Base-by-base conservation (phyloP, 2,797 vertebrate genomes). In the Schizopygopsis malacanthus region DNA sequence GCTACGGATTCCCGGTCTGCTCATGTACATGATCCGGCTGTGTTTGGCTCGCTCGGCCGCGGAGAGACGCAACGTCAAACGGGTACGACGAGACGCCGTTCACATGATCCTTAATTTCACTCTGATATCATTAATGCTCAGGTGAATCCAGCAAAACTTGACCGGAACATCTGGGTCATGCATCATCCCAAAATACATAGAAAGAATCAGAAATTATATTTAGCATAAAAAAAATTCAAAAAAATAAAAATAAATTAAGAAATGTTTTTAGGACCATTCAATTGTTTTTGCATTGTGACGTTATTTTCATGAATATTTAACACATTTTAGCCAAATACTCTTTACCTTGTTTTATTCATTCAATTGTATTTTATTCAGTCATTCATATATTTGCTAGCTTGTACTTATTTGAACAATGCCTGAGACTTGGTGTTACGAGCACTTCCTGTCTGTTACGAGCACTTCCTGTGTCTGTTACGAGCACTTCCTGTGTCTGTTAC, bases 11-110 rank as follows among this genome's bases (percentile, higher is more conserved):
- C 98, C 98, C 0, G 98, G 98, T 28, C 94, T 99, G 85, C 96
- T 99, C 82, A 98, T 99, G 97, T 99, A 99, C 95, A 99, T 98
- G 97, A 98, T 99, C 84, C 96, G 98, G 2, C 95, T 99, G 86
- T 99, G 97, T 89, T 93, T 98, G 92, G 98, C 98, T n/a, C 96
- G 96, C 80, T 99, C 98, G 0, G 97, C 97, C 0, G 98, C 97
- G 0, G 98, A 99, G 93, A 94, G 98, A 87, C 97, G 97, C 90
- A 99, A 98, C 33, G 98, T 99, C 83, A 99, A 98, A 91, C 94
- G 97, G 93, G 97, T 99, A 93, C 10, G 13, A 4, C 56, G 6
- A 56, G 5, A 0, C 28, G 47, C 28, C 2, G 67, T 25, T 20
- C 13, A 28, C n/a, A 6, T 39, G 33, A 2, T 33, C 33, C 33